These are phyloP conservation scores for Lanistes nyassanus DNA, from an alignment of 1,140 invertebrate genomes.

Conservation along the genomic window DNA sequence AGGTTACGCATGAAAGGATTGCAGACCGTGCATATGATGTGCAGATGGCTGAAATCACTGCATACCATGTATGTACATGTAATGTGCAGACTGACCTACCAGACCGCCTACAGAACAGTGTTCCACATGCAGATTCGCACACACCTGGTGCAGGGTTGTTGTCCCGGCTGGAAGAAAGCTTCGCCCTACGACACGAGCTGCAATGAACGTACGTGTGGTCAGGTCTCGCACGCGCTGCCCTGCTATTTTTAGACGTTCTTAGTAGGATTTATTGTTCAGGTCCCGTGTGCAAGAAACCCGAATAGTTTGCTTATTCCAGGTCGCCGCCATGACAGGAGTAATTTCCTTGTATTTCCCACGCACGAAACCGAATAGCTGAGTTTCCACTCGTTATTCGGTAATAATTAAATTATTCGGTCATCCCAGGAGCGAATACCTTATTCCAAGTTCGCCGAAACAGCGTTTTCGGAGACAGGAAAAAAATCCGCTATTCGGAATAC, in stretches of 20 bases:
- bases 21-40: neutral
- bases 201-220: conserved; percentile 22
- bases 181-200: conserved; percentile 19
- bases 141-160: conserved; percentile 27
- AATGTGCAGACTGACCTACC: conserved; percentile 28
- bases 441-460: too few species aligned
- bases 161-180: conserved; percentile 29
- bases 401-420: too few species aligned
- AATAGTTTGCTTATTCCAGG: too few species aligned
- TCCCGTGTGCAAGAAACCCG: too few species aligned
- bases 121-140: conserved; percentile 29
- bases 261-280: neutral
- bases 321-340: too few species aligned
- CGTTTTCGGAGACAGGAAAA: too few species aligned
- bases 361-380: neutral
- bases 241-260: neutral
- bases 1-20: neutral
- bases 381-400: too few species aligned
- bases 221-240: neutral
- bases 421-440: too few species aligned
- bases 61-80: neutral
- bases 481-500: too few species aligned
- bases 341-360: too few species aligned
- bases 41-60: neutral
- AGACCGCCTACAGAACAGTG: conserved; percentile 26